These are phyloP conservation scores for Stercorarius parasiticus DNA, from an alignment of 2,113 vertebrate genomes.

Conservation along the genomic window DNA sequence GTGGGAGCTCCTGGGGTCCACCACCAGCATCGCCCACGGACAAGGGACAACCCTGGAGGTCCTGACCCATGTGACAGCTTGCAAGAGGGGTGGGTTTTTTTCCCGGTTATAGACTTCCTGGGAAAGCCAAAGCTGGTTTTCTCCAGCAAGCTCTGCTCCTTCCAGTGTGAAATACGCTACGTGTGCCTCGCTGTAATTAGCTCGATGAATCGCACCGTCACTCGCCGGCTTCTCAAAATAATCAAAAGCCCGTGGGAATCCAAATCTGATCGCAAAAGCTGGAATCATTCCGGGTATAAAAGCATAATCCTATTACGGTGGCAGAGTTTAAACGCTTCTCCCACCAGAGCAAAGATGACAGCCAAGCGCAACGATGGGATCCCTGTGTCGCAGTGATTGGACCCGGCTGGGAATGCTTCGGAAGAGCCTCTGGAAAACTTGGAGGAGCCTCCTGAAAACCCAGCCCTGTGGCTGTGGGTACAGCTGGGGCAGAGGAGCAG, in stretches of 20 bases:
- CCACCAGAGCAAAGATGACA: not conserved
- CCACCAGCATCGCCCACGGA: rapidly evolving
- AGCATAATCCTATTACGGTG: not conserved
- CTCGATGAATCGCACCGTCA: not conserved
- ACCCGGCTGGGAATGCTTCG: rapidly evolving
- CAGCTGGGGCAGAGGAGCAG: not conserved
- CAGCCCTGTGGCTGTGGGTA: rapidly evolving
- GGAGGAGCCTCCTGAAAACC: not conserved
- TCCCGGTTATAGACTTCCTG: not conserved
- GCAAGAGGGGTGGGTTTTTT: not conserved
- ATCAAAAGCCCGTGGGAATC: not conserved
- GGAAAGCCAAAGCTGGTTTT: not conserved
- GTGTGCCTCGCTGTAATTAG: not conserved
- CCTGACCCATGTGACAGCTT: not conserved
- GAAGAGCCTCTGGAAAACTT: not conserved
- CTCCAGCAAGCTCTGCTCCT: not conserved
- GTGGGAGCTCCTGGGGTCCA: not conserved
- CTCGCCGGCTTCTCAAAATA: conserved; percentile 31
- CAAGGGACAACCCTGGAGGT: not conserved
- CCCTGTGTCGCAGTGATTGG: rapidly evolving
- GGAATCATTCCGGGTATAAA: not conserved
- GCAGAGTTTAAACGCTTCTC: not conserved
- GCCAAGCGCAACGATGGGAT: not conserved
- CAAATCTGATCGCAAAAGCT: conserved; percentile 7
- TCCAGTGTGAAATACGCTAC: rapidly evolving